phyloP scores from a whole-genome alignment of 2,113 vertebrate genomes.

The Nannobrachium achirus region DNA sequence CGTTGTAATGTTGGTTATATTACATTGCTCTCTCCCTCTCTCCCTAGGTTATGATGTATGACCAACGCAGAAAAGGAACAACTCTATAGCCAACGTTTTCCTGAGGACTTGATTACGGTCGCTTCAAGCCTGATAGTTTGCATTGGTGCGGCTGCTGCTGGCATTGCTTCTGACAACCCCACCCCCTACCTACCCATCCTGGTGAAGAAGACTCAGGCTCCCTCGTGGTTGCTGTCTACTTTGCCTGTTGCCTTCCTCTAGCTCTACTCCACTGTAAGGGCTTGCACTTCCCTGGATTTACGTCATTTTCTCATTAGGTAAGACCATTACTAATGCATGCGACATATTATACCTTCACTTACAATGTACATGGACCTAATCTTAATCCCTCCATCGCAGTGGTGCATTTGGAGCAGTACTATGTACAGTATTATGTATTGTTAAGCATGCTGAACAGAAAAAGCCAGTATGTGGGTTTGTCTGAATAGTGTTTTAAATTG shows the following conservation, averaged over 20 bases:
- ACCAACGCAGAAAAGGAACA: slow-evolving; percentile 93
- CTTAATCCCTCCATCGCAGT: slow-evolving; percentile 40
- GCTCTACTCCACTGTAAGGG: slow-evolving; percentile 61
- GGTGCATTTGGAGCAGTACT: slow-evolving; percentile 22
- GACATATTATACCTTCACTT: slow-evolving; percentile 38
- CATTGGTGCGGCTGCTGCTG: slow-evolving; percentile 80
- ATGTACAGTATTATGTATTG: not conserved
- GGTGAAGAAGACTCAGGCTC: slow-evolving; percentile 68
- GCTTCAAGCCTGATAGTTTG: slow-evolving; percentile 97
- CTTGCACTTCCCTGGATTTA: slow-evolving; percentile 61
- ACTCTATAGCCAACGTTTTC: slow-evolving; percentile 94
- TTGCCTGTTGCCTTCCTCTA: slow-evolving; percentile 61
- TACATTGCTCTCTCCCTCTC: slow-evolving; percentile 22
- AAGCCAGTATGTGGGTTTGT: not conserved
- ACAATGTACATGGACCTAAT: slow-evolving; percentile 48
- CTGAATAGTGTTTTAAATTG: not conserved
- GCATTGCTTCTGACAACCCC: slow-evolving; percentile 76
- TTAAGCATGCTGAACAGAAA: slow-evolving; percentile 4
- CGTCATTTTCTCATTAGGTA: slow-evolving; percentile 79
- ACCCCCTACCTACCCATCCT: slow-evolving; percentile 53
- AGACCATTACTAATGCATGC: slow-evolving; percentile 67
- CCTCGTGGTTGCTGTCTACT: slow-evolving; percentile 63
- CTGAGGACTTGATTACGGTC: slow-evolving; percentile 95
- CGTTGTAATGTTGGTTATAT: not conserved
- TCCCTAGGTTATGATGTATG: slow-evolving; percentile 92